Evolutionary conservation across 2,113 vertebrate genomes (phyloP), one percentile per base, ranked within the genome.

Genomic region (Podarcis raffonei): DNA sequence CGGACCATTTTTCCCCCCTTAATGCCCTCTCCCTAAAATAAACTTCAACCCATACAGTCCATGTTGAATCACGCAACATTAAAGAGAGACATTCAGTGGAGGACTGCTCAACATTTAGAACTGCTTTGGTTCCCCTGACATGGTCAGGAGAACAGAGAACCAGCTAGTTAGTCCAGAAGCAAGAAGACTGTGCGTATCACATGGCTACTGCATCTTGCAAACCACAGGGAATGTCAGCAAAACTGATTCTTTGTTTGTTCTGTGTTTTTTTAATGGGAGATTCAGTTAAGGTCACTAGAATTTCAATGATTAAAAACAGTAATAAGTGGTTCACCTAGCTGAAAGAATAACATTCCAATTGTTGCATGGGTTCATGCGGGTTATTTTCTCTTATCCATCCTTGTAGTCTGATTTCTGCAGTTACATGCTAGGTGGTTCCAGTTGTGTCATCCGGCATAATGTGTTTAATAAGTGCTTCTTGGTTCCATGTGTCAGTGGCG

Each of bases 401-500:
- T 84, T 72, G 78, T 68, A 59, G 83, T 53, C 48, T 39, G 82
- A 90, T 89, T 87, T 90, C 86, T 48, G 3, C 6, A 87, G 90
- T 12, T 76, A 88, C 80, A 75, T 83, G 90, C 84, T 66, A 20
- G 90, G 86, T 74, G 92, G n/a, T 86, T 66, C 2, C 88, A 5
- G 91, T 32, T 37, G 5, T 1, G 79, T 35, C 25, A 75, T 91
- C 92, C 85, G 88, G 90, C 93, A 87, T 42, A 92, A 93, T 92
- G 92, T 89, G 89, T 90, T 62, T 91, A 68, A 0, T 90, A 93
- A 66, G 95, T 90, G 94, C 96, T 78, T 90, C 83, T 1, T 42
- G 48, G 91, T 92, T 91, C 93, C 15, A 57, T 8, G 94, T 83
- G 96, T 99, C 98, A 99, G 97, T 99, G 99, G 53, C 98, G 98